phyloP scores from a whole-genome alignment of 2,113 vertebrate genomes.

The Mustela nigripes region DNA sequence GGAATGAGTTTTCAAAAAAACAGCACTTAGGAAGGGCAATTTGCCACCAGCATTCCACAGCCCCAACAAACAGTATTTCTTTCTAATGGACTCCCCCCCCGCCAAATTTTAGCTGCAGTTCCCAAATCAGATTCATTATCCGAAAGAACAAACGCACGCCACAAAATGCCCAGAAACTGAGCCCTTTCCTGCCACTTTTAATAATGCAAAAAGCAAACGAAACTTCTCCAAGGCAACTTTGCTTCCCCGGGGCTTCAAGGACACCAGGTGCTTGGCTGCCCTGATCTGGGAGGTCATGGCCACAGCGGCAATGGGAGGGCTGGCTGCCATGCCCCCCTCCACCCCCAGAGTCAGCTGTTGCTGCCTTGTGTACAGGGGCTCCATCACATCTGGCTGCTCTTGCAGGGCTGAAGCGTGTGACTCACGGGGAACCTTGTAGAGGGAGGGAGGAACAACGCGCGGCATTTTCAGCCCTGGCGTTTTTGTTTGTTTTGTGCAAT shows the following conservation, averaged over 20 bases:
- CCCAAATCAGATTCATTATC: slow-evolving; percentile 54
- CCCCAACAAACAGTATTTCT: slow-evolving; percentile 69
- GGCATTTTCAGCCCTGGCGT: slow-evolving; percentile 80
- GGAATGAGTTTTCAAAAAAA: slow-evolving; percentile 83
- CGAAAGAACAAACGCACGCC: slow-evolving; percentile 39
- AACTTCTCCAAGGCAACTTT: slow-evolving; percentile 76
- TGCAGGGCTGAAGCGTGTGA: slow-evolving; percentile 83
- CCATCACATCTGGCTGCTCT: slow-evolving; percentile 76
- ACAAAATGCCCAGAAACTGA: background rate
- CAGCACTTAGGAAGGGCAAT: slow-evolving; percentile 75
- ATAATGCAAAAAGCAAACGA: slow-evolving; percentile 63
- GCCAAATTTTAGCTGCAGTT: slow-evolving; percentile 72
- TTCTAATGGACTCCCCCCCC: slow-evolving; percentile 70
- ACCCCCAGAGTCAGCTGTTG: slow-evolving; percentile 74
- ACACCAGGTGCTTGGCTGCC: slow-evolving; percentile 74
- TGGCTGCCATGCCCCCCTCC: slow-evolving; percentile 69
- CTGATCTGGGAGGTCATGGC: slow-evolving; percentile 44
- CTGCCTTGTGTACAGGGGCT: slow-evolving; percentile 67
- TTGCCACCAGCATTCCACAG: slow-evolving; percentile 66
- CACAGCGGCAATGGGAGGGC: slow-evolving; percentile 61
- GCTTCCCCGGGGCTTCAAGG: slow-evolving; percentile 3
- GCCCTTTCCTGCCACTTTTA: slow-evolving; percentile 55
- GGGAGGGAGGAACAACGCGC: slow-evolving; percentile 83
- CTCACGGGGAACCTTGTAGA: slow-evolving; percentile 83
- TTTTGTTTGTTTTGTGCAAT: slow-evolving; percentile 76